Percentiles rank a stretch among this genome's conserved stretches.
phyloP scores from a whole-genome alignment of 2,797 vertebrate genomes.

The Muraenolepis orangiensis region DNA sequence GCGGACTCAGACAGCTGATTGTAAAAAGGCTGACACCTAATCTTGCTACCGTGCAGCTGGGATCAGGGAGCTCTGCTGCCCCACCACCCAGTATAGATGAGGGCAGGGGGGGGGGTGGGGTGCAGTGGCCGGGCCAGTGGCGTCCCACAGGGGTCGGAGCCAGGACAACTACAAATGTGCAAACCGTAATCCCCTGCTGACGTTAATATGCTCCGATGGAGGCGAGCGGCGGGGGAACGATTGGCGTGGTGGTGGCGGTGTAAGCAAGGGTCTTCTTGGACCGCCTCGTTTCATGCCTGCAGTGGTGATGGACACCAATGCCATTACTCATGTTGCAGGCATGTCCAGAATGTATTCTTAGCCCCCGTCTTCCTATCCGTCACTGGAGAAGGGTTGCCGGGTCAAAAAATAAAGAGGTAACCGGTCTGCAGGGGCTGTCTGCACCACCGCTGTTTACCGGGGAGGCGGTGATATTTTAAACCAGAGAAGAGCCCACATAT shows the following conservation, averaged over 20 bases:
- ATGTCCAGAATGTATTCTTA: slow-evolving; percentile 85
- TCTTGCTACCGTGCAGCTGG: slow-evolving; percentile 54
- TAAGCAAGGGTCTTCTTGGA: slow-evolving; percentile 64
- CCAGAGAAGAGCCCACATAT: slow-evolving; percentile 73
- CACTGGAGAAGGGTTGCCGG: slow-evolving; percentile 81
- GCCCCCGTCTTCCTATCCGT: slow-evolving; percentile 79
- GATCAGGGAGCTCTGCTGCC: slow-evolving; percentile 61
- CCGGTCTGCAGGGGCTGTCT: slow-evolving; percentile 76
- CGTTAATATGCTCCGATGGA: slow-evolving; percentile 69
- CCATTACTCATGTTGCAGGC: slow-evolving; percentile 83
- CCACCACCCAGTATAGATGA: slow-evolving; percentile 53
- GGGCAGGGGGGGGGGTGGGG: slow-evolving; percentile 26
- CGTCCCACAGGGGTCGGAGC: slow-evolving; percentile 45
- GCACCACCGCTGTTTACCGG: slow-evolving; percentile 73
- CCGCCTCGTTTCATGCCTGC: slow-evolving; percentile 73
- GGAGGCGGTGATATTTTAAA: slow-evolving; percentile 72
- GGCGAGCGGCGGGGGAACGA: slow-evolving; percentile 34
- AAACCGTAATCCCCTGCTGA: slow-evolving; percentile 67
- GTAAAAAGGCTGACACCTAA: slow-evolving; percentile 60
- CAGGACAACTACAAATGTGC: slow-evolving; percentile 65
- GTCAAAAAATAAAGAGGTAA: slow-evolving; percentile 93
- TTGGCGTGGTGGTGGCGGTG: slow-evolving; percentile 17
- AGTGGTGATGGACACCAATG: slow-evolving; percentile 63
- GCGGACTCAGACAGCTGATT: slow-evolving; percentile 63
- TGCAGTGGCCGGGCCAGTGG: slow-evolving; percentile 43